phyloP scores from a whole-genome alignment of 2,113 vertebrate species.

The Chinchilla lanigera region DNA sequence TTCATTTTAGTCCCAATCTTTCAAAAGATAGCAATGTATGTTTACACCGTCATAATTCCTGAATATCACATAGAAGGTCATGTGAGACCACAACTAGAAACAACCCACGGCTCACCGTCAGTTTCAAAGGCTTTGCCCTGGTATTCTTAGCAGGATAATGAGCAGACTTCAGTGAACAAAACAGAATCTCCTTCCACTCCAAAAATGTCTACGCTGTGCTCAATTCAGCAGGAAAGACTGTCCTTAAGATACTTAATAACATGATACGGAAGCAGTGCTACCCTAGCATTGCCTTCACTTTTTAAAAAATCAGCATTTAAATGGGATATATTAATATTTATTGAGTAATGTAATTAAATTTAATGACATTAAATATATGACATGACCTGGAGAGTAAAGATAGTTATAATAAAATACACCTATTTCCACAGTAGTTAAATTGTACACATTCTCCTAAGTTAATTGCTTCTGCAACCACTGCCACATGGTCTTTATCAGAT shows the following conservation, averaged over 20 bases:
- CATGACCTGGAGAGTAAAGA: neutral
- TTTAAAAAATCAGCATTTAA: neutral
- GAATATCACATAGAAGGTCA: neutral
- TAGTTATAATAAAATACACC: neutral
- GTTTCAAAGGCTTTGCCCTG: conserved; percentile 45
- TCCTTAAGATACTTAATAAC: neutral
- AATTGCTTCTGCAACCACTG: neutral
- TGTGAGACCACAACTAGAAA: conserved; percentile 41
- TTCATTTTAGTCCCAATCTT: conserved; percentile 28
- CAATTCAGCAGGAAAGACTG: conserved; percentile 39
- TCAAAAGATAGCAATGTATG: conserved; percentile 58
- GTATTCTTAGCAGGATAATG: conserved; percentile 47
- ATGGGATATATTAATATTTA: neutral
- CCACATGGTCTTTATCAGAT: neutral
- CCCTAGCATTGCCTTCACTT: neutral
- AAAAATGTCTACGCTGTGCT: neutral
- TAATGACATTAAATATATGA: neutral
- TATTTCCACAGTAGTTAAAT: neutral
- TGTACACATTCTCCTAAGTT: neutral
- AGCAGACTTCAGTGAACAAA: conserved; percentile 54
- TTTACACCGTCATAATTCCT: conserved; percentile 61
- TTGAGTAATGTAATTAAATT: neutral
- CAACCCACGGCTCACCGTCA: conserved; percentile 48
- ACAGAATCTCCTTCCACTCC: conserved; percentile 43
- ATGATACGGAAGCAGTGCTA: neutral